These are phyloP conservation scores for Cardiocondyla obscurior DNA, from an alignment of 1,140 invertebrate species.

Conservation along the genomic window DNA sequence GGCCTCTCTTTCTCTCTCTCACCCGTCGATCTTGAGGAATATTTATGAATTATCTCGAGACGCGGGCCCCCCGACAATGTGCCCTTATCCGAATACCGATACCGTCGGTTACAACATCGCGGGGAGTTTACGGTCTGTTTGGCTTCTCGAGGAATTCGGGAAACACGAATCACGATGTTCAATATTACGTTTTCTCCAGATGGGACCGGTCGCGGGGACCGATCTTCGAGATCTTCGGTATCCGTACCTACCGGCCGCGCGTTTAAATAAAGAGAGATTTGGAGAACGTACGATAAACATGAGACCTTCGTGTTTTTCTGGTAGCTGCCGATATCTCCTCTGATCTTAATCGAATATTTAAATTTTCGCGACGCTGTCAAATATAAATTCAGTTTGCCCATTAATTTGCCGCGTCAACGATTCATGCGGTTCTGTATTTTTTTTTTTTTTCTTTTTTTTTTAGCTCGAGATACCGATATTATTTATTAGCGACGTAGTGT, in stretches of 20 bases:
- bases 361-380: constrained; percentile 17
- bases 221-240: neutral
- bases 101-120: constrained; percentile 20
- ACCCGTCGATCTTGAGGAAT: constrained; percentile 36
- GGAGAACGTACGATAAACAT: neutral
- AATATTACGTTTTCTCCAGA: constrained; percentile 13
- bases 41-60: constrained; percentile 64
- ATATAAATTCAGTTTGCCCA: constrained; percentile 32
- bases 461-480: neutral
- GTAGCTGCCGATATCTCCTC: neutral
- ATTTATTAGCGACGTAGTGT: neutral
- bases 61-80: neutral
- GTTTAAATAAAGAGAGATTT: constrained; percentile 21
- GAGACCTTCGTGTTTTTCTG: constrained; percentile 7
- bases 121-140: constrained; percentile 14
- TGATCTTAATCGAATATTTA: constrained; percentile 24
- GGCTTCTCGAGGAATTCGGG: constrained; percentile 34
- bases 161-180: constrained; percentile 34
- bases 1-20: neutral
- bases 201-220: neutral
- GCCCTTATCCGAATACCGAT: neutral
- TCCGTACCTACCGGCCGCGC: neutral
- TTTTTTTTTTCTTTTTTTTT: neutral
- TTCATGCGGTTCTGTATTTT: no score
- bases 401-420: neutral